Evolutionary conservation across 1,140 invertebrate species (phyloP).

Genomic region (Heliconius himera): DNA sequence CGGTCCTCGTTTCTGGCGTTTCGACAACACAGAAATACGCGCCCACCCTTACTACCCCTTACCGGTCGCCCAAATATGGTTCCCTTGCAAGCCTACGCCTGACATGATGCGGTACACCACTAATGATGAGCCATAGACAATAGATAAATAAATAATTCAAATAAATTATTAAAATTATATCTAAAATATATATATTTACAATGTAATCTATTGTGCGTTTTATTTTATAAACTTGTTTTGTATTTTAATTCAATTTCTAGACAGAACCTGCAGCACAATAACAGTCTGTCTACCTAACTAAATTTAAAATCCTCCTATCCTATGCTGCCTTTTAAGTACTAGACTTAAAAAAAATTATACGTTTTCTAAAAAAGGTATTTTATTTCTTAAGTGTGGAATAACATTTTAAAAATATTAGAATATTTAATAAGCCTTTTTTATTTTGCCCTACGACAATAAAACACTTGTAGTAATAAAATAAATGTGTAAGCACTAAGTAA

Average conservation of each 20-base stretch:
- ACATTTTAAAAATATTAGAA: no score
- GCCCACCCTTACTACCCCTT: slow-evolving; percentile 82
- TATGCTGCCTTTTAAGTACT: no score
- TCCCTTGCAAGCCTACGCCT: slow-evolving; percentile 82
- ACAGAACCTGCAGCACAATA: not conserved
- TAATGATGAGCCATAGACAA: slow-evolving; percentile 57
- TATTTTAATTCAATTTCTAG: not conserved
- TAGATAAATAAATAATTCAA: not conserved
- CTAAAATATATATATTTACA: slow-evolving; percentile 1
- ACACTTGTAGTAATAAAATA: no score
- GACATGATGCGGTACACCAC: slow-evolving; percentile 60
- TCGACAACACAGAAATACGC: slow-evolving; percentile 82
- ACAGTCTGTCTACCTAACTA: no score
- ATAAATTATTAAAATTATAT: not conserved
- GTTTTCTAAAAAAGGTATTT: no score
- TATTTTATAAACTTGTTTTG: not conserved
- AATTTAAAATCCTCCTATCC: no score
- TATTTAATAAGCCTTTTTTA: no score
- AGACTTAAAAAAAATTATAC: no score
- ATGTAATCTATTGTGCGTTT: not conserved
- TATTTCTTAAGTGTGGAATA: no score
- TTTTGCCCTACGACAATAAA: no score
- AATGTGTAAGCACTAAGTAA: no score
- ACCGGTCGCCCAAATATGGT: slow-evolving; percentile 83
- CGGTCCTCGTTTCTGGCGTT: slow-evolving; percentile 84